Evolutionary conservation across 2,888 invertebrate genomes (phyloP), one percentile per base, ranked within the genome.

Genomic region (Cerceris ruficornis): DNA sequence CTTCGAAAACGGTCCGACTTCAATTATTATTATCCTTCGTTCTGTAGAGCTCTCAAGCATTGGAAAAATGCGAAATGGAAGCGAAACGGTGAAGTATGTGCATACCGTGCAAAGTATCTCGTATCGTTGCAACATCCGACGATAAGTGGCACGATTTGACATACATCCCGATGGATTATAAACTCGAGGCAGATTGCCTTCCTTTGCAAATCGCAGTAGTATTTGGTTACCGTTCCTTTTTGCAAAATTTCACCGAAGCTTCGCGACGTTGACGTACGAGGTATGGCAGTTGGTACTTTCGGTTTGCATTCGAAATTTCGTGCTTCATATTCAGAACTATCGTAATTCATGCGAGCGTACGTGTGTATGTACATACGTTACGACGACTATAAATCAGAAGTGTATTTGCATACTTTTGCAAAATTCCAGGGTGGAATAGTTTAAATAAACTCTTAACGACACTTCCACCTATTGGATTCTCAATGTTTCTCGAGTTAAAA

Each of bases 341-440:
- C 52, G 52, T 52, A 52, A 52, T 52, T 52, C n/a, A 52, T 52
- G 52, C 52, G 52, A 52, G 9, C 52, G 28, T 28, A 28, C 28
- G 28, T 28, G 28, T 28, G 28, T 28, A 4, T 28, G 28, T 28
- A 28, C 28, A 14, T 52, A n/a, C 52, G n/a, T 52, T 52, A 52
- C n/a, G 52, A n/a, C 13, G n/a, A 7, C 52, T 13, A 52, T 52
- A 52, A 52, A 52, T 52, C 52, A 52, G 7, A n/a, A 52, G 13
- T 52, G 14, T 13, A 14, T 52, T 52, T 52, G 52, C 52, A 52
- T 52, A 52, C 52, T 52, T 52, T 7, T 52, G 52, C 52, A 52
- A 52, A 52, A 28, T 28, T 28, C 28, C 28, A 28, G 1, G 28
- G 28, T 28, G 28, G 28, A 28, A 28, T 28, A 28, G 1, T 52